Percentiles rank a stretch among this genome's conserved stretches.
Conservation (phyloP, 2,797 vertebrate genomes). For the Enteromius radiatus region DNA sequence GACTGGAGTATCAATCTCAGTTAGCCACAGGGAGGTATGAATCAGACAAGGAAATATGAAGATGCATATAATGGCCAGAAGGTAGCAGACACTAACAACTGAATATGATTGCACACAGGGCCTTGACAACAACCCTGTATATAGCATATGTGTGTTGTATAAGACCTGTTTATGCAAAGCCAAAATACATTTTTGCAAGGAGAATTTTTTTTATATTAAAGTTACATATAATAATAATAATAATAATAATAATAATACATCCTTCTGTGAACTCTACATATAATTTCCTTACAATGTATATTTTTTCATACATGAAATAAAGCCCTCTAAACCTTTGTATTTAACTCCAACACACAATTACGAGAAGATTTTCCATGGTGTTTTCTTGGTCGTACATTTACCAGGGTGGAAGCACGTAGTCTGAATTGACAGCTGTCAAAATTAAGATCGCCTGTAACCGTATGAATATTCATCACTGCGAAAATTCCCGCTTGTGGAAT, state of each 20-base stretch:
- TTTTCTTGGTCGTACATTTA: constrained; percentile 28
- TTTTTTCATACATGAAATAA: background rate
- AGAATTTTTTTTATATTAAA: background rate
- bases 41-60: constrained; percentile 60
- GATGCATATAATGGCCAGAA: constrained; percentile 24
- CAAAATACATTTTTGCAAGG: background rate
- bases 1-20: background rate
- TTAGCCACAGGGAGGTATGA: constrained; percentile 29
- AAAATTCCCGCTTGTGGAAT: constrained; percentile 55
- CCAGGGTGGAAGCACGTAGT: background rate
- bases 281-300: too few relatives aligned
- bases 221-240: background rate
- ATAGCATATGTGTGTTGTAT: background rate
- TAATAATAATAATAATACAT: background rate
- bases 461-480: constrained; percentile 49
- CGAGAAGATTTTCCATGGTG: background rate
- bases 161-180: background rate
- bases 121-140: background rate
- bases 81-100: constrained; percentile 21
- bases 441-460: constrained; percentile 20
- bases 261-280: background rate
- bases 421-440: constrained; percentile 41
- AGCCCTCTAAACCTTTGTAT: background rate
- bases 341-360: background rate
- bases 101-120: constrained; percentile 53